Evolutionary conservation across 2,113 vertebrate species (phyloP), one percentile per base, ranked within the genome.

Genomic region (Ranitomeya variabilis): DNA sequence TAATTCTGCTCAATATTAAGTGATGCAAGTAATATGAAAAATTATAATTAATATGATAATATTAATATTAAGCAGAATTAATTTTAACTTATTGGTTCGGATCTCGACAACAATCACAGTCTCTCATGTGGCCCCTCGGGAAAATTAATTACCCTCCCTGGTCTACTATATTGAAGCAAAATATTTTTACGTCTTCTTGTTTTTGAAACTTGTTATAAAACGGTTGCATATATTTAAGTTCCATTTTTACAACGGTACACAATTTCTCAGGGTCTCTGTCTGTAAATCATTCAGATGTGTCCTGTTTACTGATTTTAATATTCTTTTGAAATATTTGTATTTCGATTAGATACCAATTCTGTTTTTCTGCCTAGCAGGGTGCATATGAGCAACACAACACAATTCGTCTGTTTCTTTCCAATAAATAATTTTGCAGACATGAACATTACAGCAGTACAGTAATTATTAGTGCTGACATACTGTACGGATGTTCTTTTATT

Each of bases 361-460:
- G 45, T 37, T 45, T 16, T 45, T 45, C 31, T 74, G 15, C 71
- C 31, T 45, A 31, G 71, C 71, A 74, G 71, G 31, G 26, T 18
- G 6, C 71, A 16, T 18, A 9, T 74, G 26, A 74, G 15, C 26
- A 31, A 2, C 26, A 31, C 45, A 26, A 74, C 71, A 45, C 1
- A 18, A 18, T 18, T 14, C 71, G 45, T 73, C 71, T 71, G 23
- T 66, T 66, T 71, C 2, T 71, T 31, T 71, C 69, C 7, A 71
- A 71, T 71, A 71, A 71, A 71, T 71, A 71, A 71, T 71, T 71
- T 74, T 74, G 31, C 71, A 74, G 26, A 74, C 2, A 6, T 74
- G 31, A 18, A 74, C 45, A 45, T 45, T 74, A 31, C 15, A 74
- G 15, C 16, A 18, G 2, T 13, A 37, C 12, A 31, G 5, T 71